Base-by-base conservation (phyloP, 2,113 vertebrate species). In the Rhynchomys soricoides region DNA sequence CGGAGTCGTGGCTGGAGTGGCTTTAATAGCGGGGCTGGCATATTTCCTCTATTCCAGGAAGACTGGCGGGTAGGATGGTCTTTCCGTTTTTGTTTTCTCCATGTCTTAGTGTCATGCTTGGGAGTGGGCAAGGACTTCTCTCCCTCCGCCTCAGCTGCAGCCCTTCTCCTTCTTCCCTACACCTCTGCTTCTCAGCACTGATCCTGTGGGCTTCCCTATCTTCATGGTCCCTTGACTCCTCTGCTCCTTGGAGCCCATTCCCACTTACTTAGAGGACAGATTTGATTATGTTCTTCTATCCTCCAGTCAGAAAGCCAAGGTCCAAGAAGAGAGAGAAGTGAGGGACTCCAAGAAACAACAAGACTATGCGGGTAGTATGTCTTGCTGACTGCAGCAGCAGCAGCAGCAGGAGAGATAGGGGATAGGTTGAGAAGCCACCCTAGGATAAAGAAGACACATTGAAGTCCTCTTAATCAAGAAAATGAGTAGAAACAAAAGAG, bases 1-100 rank as follows among this genome's bases (percentile, higher is more conserved):
- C 24, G 95, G 75, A 66, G 52, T 19, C 1, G 13, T 90, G 40
- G 90, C 52, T 0, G 90, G 43, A 1, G 22, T 97, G 34, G 81
- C 31, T 68, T 34, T 97, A 40, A 57, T 55, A 43, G 48, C 3
- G 34, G 70, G 17, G 43, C 86, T 97, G 50, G 50, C 10, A 0
- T 96, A 71, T 24, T 95, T 90, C 73, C 91, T 95, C 50, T 62
- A 9, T 17, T 7, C 2, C 45, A 91, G 86, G 59, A 96, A 95
- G 21, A 62, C 11, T 68, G 57, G 45, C 75, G 4, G 96, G 96
- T 97, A 97, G 64, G 96, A 26, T 5, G 31, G 5, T 40, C 29
- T 91, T 78, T 85, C 90, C n/a, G 75, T 37, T 43, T 29, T 66
- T 0, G 3, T 77, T 71, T 92, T 26, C 89, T 90, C 52, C 22